A percentile compares a stretch with the other conserved stretches of the same genome.
Evolutionary conservation across 2,797 vertebrate genomes (phyloP).

Genomic region (Sebastolobus alascanus): DNA sequence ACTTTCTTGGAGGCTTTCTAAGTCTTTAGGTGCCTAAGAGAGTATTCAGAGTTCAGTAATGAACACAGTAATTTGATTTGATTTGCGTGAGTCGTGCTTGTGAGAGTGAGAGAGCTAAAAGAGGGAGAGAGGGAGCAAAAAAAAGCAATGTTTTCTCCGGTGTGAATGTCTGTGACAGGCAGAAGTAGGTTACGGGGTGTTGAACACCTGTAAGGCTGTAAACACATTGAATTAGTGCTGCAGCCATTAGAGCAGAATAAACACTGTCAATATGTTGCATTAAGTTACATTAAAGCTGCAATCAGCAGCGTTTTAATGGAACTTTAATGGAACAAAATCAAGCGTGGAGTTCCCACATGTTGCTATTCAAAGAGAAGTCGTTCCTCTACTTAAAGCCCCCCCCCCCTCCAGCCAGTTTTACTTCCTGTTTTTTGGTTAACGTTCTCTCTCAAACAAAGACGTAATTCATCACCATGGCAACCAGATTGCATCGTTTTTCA

Average conservation of each 20-base stretch:
- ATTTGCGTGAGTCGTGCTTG: no score
- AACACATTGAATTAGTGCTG: no score
- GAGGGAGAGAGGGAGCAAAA: no score
- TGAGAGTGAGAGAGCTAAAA: no score
- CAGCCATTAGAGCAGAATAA: neutral
- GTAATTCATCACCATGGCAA: no score
- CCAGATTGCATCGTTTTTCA: no score
- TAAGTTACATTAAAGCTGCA: neutral
- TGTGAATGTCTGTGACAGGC: neutral
- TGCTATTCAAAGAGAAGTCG: no score
- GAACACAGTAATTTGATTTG: slow-evolving; percentile 15
- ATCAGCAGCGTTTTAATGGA: neutral
- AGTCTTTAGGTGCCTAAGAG: slow-evolving; percentile 41
- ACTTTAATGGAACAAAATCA: neutral
- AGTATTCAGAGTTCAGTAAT: slow-evolving; percentile 39
- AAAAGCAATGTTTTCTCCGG: no score
- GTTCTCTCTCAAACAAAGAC: no score
- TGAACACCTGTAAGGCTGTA: neutral
- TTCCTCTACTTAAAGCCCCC: no score
- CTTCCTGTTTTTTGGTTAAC: no score
- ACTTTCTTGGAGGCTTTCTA: slow-evolving; percentile 24
- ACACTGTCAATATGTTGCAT: neutral
- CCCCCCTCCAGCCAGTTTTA: no score
- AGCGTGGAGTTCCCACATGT: neutral
- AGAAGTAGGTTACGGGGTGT: neutral